Evolutionary conservation across 2,113 vertebrate species (phyloP).

Genomic region (Eolophus roseicapilla): DNA sequence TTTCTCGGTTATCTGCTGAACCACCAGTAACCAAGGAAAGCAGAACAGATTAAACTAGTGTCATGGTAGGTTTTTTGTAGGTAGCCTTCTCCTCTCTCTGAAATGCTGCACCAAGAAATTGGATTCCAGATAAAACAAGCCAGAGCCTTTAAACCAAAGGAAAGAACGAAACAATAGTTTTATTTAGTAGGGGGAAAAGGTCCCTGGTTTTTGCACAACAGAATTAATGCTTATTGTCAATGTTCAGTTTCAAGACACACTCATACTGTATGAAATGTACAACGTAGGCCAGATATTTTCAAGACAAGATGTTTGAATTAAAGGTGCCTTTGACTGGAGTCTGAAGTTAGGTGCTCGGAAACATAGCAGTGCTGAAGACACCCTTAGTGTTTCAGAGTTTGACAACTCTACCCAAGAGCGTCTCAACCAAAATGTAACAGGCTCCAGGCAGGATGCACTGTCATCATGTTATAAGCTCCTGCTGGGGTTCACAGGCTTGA

Average conservation of each 20-base stretch:
- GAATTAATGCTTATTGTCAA: neutral
- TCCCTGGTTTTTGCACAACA: neutral
- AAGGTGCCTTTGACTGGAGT: neutral
- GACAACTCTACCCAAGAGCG: neutral
- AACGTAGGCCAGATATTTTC: neutral
- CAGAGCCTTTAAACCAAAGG: neutral
- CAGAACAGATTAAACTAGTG: neutral
- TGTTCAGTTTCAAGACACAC: neutral
- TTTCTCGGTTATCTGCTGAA: neutral
- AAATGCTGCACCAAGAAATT: neutral
- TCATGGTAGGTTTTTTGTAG: neutral
- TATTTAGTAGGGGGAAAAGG: neutral
- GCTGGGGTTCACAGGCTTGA: neutral
- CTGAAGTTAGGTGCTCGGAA: neutral
- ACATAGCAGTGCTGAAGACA: neutral
- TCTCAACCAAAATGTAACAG: rapidly evolving
- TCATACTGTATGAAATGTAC: neutral
- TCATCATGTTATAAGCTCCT: neutral
- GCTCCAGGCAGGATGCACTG: neutral
- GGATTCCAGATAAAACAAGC: neutral
- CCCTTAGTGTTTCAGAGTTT: neutral
- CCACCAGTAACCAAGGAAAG: neutral
- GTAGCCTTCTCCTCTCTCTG: neutral
- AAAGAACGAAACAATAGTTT: neutral
- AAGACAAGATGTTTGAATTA: neutral